phyloP scores from a whole-genome alignment of 1,140 invertebrate genomes.

The Calycopis cecrops region DNA sequence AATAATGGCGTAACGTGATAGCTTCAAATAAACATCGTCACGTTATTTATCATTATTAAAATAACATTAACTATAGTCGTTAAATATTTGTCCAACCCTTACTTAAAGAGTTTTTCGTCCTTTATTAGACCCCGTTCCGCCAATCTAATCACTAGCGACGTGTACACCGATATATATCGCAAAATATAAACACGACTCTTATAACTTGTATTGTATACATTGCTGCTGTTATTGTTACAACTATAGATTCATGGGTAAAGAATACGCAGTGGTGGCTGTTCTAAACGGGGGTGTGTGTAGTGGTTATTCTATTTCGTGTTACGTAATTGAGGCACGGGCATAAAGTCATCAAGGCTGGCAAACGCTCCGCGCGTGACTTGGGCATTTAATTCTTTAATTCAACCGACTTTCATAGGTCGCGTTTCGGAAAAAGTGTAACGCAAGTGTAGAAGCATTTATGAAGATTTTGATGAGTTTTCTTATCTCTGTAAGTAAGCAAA shows the following conservation, averaged over 20 bases:
- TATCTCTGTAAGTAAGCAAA: too few relatives aligned
- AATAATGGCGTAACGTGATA: too few relatives aligned
- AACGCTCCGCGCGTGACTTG: conserved; percentile 34
- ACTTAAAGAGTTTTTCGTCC: conserved; percentile 18
- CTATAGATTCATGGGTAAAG: not conserved
- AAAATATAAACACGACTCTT: conserved; percentile 1
- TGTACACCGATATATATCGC: conserved; percentile 3
- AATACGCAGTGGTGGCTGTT: conserved; percentile 15
- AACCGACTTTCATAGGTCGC: conserved; percentile 23
- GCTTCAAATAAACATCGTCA: not conserved
- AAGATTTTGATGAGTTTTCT: too few relatives aligned
- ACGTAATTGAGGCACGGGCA: conserved; percentile 33
- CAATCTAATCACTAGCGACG: conserved; percentile 21
- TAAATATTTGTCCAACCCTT: conserved; percentile 17
- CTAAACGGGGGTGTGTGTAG: not conserved
- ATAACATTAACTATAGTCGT: conserved; percentile 13
- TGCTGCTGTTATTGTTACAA: not conserved
- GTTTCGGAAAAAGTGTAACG: conserved; percentile 25
- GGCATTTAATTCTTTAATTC: conserved; percentile 33
- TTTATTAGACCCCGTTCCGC: conserved; percentile 17
- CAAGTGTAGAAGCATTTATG: not conserved
- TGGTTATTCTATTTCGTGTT: conserved; percentile 17
- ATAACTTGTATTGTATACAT: conserved; percentile 2
- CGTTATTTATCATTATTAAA: conserved; percentile 11
- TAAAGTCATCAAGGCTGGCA: conserved; percentile 40